These are phyloP conservation scores for Rhagophthalmus giganteus DNA, from an alignment of 2,888 invertebrate genomes.

Conservation along the genomic window DNA sequence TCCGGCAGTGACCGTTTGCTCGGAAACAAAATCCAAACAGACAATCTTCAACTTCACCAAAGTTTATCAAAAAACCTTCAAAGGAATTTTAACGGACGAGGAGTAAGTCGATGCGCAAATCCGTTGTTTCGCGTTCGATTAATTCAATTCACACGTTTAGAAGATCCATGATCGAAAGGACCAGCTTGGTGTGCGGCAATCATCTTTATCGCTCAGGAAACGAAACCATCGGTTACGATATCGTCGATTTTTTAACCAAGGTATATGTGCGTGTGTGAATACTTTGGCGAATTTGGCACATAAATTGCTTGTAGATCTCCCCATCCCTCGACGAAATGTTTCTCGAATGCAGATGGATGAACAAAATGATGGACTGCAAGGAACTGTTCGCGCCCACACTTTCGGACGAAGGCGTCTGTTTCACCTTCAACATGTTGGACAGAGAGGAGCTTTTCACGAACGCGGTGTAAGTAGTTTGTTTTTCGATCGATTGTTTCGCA, in stretches of 20 bases:
- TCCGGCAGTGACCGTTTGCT: slow-evolving; percentile 54
- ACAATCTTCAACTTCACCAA: slow-evolving; percentile 67
- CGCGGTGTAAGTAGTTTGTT: slow-evolving; percentile 57
- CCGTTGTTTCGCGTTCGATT: background rate
- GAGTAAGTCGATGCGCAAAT: too few relatives aligned
- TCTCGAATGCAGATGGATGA: slow-evolving; percentile 55
- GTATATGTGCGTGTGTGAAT: too few relatives aligned
- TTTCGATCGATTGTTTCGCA: too few relatives aligned
- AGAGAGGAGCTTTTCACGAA: slow-evolving; percentile 63
- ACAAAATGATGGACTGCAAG: slow-evolving; percentile 57
- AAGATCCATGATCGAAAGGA: slow-evolving; percentile 57
- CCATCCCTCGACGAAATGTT: slow-evolving; percentile 49
- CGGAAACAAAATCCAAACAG: slow-evolving; percentile 65
- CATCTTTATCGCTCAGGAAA: slow-evolving; percentile 61
- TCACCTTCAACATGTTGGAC: slow-evolving; percentile 70
- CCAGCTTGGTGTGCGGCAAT: slow-evolving; percentile 64
- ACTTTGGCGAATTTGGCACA: too few relatives aligned
- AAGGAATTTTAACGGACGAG: slow-evolving; percentile 56
- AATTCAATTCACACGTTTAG: slow-evolving; percentile 47
- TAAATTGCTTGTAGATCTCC: slow-evolving; percentile 47
- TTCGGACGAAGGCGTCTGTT: slow-evolving; percentile 75
- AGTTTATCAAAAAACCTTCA: slow-evolving; percentile 52
- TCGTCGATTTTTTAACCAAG: slow-evolving; percentile 61
- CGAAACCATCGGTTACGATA: slow-evolving; percentile 56
- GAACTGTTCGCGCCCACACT: slow-evolving; percentile 66